phyloP scores from a whole-genome alignment of 2,797 vertebrate genomes.

The Hemibagrus guttatus region DNA sequence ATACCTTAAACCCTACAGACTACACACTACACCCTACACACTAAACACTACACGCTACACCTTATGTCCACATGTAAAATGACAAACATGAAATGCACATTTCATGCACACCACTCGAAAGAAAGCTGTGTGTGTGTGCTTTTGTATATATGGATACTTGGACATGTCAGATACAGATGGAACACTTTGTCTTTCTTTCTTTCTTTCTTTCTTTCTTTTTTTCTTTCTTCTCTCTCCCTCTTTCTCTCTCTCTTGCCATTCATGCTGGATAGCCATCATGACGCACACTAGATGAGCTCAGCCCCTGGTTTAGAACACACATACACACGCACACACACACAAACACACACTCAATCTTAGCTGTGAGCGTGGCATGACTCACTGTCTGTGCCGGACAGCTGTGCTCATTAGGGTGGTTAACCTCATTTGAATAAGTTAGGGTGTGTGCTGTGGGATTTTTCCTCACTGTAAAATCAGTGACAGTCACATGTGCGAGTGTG shows the following conservation, averaged over 20 bases:
- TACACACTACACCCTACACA: too few species aligned
- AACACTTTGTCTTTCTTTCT: not conserved
- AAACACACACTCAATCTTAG: too few species aligned
- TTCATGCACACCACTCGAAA: not conserved
- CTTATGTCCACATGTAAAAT: not conserved
- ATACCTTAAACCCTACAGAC: not conserved
- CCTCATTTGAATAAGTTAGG: conserved; percentile 16
- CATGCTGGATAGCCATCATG: not conserved
- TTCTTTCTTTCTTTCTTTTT: not conserved
- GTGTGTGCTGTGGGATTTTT: conserved; percentile 20
- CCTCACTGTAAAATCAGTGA: not conserved
- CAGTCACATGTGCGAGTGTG: not conserved
- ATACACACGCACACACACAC: conserved; percentile 47
- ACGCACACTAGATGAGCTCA: conserved; percentile 45
- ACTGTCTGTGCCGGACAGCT: conserved; percentile 59
- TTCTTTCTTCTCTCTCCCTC: not conserved
- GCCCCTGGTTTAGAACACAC: conserved; percentile 19
- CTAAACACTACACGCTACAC: too few species aligned
- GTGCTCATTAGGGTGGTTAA: conserved; percentile 41
- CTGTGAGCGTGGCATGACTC: conserved; percentile 56
- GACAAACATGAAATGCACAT: not conserved
- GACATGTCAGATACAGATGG: conserved; percentile 13
- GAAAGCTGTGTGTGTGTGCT: not conserved
- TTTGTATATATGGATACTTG: not conserved
- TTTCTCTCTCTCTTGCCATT: not conserved